Percentiles rank a stretch among this genome's conserved stretches.
These are phyloP conservation scores for Ophraella communa DNA, from an alignment of 2,888 invertebrate genomes.

Conservation along the genomic window DNA sequence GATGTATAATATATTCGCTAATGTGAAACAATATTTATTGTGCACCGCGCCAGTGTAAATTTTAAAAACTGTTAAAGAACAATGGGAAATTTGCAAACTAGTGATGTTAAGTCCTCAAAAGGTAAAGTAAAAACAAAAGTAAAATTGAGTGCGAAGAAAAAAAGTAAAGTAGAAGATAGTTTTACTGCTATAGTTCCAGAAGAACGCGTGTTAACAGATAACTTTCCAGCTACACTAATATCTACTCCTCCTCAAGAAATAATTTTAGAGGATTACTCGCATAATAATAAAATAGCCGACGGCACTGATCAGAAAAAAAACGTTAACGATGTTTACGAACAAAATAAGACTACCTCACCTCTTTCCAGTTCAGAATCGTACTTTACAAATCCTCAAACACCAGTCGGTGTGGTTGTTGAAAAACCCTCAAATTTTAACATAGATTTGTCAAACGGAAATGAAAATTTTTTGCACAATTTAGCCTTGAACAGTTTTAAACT, in stretches of 20 bases:
- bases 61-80: not conserved
- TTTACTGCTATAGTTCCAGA: slow-evolving; percentile 51
- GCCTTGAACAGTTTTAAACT: slow-evolving; percentile 57
- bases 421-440: slow-evolving; percentile 54
- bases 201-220: slow-evolving; percentile 29
- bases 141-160: slow-evolving; percentile 59
- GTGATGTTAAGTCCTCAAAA: slow-evolving; percentile 55
- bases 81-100: slow-evolving; percentile 25
- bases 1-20: not conserved
- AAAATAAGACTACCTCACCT: slow-evolving; percentile 59
- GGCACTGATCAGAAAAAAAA: slow-evolving; percentile 23
- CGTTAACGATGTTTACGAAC: slow-evolving; percentile 34
- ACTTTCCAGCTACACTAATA: slow-evolving; percentile 31
- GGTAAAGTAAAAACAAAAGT: slow-evolving; percentile 66
- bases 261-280: not conserved
- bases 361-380: slow-evolving; percentile 75
- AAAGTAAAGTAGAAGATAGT: slow-evolving; percentile 51
- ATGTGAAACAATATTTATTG: slow-evolving; percentile 3
- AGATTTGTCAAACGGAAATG: slow-evolving; percentile 43
- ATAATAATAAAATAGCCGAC: not conserved
- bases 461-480: slow-evolving; percentile 50
- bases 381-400: slow-evolving; percentile 75
- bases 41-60: not conserved
- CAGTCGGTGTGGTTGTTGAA: slow-evolving; percentile 66
- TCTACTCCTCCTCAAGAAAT: slow-evolving; percentile 26